Conservation (phyloP, 92 coral and sea anemone species). For the Epizoanthus illoricatus region DNA sequence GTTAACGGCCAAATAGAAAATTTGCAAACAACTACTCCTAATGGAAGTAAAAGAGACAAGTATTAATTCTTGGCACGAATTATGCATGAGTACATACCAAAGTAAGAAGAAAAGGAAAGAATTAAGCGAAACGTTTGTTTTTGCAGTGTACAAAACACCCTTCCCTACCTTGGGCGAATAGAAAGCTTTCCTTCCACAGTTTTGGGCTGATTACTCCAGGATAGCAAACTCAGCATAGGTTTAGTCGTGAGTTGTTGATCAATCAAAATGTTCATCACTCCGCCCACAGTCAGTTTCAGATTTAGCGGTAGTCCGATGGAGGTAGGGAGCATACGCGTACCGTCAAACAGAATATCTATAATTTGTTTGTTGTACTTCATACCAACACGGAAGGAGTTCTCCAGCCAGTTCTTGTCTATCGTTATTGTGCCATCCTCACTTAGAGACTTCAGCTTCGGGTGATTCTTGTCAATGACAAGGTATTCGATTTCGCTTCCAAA, state of each 20-base stretch:
- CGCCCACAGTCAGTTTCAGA: constrained; percentile 42
- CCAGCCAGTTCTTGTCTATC: constrained; percentile 58
- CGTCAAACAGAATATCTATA: constrained; percentile 50
- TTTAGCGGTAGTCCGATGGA: constrained; percentile 53
- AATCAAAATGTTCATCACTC: constrained; percentile 28
- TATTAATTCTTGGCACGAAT: too few relatives aligned
- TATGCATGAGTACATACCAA: too few relatives aligned
- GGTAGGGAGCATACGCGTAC: constrained; percentile 49
- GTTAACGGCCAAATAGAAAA: too few relatives aligned
- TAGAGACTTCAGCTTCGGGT: constrained; percentile 39
- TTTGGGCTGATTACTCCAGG: constrained; percentile 45
- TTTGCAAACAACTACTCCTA: too few relatives aligned
- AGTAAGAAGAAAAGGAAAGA: too few relatives aligned
- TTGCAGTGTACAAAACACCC: background rate
- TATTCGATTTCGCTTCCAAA: constrained; percentile 57
- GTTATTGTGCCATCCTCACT: constrained; percentile 53
- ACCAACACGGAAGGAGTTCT: constrained; percentile 49
- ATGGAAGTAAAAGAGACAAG: too few relatives aligned
- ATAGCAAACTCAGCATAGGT: constrained; percentile 45
- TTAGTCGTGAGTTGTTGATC: constrained; percentile 33
- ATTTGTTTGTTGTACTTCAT: constrained; percentile 42
- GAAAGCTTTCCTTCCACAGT: constrained; percentile 29
- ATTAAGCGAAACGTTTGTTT: too few relatives aligned
- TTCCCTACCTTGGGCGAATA: constrained; percentile 46
- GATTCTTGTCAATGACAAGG: constrained; percentile 44